A percentile compares a stretch with the other conserved stretches of the same genome.
These are phyloP conservation scores for Passer domesticus DNA, from an alignment of 2,113 vertebrate genomes.

Conservation along the genomic window DNA sequence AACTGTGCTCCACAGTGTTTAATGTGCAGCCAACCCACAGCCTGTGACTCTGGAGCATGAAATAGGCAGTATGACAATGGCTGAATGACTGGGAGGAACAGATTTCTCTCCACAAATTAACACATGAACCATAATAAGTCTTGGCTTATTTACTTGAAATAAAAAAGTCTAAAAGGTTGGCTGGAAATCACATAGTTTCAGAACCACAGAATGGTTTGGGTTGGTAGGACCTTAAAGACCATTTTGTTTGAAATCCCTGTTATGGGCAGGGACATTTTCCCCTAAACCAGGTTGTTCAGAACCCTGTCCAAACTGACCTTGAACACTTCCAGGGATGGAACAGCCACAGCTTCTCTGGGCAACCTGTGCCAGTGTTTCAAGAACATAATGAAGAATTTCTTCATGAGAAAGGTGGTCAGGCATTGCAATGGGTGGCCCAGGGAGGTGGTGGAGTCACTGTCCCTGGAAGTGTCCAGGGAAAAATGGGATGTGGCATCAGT, in stretches of 20 bases:
- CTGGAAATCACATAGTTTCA: background rate
- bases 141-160: background rate
- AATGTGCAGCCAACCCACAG: background rate
- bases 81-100: background rate
- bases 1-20: background rate
- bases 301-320: background rate
- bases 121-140: background rate
- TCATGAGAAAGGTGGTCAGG: background rate
- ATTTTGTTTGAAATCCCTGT: background rate
- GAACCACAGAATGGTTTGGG: background rate
- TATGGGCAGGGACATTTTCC: background rate
- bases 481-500: background rate
- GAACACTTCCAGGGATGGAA: background rate
- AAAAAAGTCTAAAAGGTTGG: background rate
- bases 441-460: background rate
- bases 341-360: background rate
- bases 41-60: background rate
- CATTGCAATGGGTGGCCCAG: background rate
- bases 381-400: background rate
- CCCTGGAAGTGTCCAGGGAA: background rate
- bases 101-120: background rate
- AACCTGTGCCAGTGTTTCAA: fast-evolving
- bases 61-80: background rate
- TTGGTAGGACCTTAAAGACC: background rate
- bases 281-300: background rate